Conservation (phyloP, 2,797 vertebrate species). For the Gobionotothen gibberifrons region DNA sequence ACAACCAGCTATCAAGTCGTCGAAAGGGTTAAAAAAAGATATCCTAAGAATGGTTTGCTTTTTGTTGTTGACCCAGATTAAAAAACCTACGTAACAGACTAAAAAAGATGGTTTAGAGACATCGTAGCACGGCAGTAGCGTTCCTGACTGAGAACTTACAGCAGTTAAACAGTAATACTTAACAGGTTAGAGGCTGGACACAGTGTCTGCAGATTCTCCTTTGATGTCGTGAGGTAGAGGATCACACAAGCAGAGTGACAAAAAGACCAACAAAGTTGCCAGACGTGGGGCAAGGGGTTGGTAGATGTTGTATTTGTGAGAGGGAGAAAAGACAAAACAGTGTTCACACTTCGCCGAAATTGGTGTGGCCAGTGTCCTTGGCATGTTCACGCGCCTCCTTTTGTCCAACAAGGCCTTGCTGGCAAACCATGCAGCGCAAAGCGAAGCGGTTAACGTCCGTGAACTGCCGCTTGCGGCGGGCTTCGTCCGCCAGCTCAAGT, state of each 20-base stretch:
- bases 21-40: slow-evolving; percentile 33
- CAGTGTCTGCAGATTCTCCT: slow-evolving; percentile 61
- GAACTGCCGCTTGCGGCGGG: slow-evolving; percentile 93
- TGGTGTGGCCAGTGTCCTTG: slow-evolving; percentile 97
- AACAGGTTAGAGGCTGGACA: slow-evolving; percentile 61
- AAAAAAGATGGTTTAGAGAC: slow-evolving; percentile 47
- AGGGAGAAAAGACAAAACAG: slow-evolving; percentile 12
- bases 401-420: slow-evolving; percentile 96
- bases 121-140: slow-evolving; percentile 48
- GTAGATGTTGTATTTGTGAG: slow-evolving; percentile 57
- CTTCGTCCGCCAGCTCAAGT: slow-evolving; percentile 95
- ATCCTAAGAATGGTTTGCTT: slow-evolving; percentile 52
- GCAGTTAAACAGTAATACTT: slow-evolving; percentile 73
- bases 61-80: slow-evolving; percentile 36
- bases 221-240: slow-evolving; percentile 85
- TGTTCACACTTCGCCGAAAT: slow-evolving; percentile 95
- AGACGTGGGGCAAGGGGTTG: slow-evolving; percentile 43
- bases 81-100: slow-evolving; percentile 29
- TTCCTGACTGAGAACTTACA: slow-evolving; percentile 60
- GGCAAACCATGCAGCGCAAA: slow-evolving; percentile 96
- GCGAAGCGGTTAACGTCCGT: slow-evolving; percentile 95
- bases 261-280: slow-evolving; percentile 63
- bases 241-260: slow-evolving; percentile 77
- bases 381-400: slow-evolving; percentile 95
- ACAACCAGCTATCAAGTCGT: background rate